Percentiles rank a stretch among this genome's conserved stretches.
Evolutionary conservation across 2,888 invertebrate genomes (phyloP).

Genomic region (Lycaena phlaeas): DNA sequence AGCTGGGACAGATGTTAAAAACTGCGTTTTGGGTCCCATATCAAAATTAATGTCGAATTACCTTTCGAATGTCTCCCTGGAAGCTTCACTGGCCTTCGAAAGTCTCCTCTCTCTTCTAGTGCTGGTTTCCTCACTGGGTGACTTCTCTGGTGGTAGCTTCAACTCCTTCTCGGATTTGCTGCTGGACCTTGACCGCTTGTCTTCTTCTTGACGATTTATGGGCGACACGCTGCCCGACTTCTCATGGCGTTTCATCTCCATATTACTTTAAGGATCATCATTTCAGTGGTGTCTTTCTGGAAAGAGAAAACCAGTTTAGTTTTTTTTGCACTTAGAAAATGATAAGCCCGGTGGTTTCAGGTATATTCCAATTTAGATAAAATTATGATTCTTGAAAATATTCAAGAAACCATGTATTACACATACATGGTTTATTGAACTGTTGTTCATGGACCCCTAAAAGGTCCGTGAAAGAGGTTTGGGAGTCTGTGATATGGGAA

Average conservation of each 20-base stretch:
- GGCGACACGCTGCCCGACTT: conserved; percentile 61
- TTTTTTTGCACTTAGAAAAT: too few species aligned
- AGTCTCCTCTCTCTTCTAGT: conserved; percentile 38
- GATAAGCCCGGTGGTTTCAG: too few species aligned
- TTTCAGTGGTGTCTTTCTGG: conserved; percentile 32
- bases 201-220: conserved; percentile 42
- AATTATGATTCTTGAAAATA: too few species aligned
- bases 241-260: conserved; percentile 65
- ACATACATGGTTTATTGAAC: too few species aligned
- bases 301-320: conserved; percentile 16
- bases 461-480: too few species aligned
- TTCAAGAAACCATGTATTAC: too few species aligned
- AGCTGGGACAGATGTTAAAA: too few species aligned
- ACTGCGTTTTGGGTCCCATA: too few species aligned
- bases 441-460: too few species aligned
- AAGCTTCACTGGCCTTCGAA: conserved; percentile 50
- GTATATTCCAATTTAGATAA: too few species aligned
- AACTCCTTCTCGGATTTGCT: conserved; percentile 54
- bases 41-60: conserved; percentile 22
- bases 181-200: conserved; percentile 36
- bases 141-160: conserved; percentile 49
- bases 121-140: conserved; percentile 43
- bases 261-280: conserved; percentile 45
- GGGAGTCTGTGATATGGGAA: too few species aligned
- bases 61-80: conserved; percentile 60